phyloP scores from a whole-genome alignment of 1,140 invertebrate species.

The Dreissena rostriformis region DNA sequence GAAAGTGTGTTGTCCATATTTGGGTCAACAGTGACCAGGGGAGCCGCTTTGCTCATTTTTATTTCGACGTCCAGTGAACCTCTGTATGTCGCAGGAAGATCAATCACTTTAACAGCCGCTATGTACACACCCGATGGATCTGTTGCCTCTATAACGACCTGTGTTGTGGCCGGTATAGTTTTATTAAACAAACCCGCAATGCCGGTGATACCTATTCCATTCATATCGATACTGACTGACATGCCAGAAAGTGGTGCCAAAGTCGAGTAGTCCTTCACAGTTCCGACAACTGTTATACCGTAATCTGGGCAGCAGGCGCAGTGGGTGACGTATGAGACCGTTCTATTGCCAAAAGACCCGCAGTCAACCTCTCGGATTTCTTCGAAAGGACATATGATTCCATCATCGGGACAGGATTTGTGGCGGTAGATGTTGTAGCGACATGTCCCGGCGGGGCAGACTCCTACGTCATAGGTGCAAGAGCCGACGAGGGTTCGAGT shows the following conservation, averaged over 20 bases:
- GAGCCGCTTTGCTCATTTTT: constrained; percentile 2
- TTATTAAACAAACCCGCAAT: background rate
- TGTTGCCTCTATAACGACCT: background rate
- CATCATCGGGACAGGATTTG: constrained; percentile 31
- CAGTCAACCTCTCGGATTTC: background rate
- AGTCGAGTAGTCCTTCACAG: background rate
- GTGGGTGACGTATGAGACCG: background rate
- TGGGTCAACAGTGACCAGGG: background rate
- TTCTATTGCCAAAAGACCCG: background rate
- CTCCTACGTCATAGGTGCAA: constrained; percentile 24
- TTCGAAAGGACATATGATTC: constrained; percentile 17
- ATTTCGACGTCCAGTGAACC: constrained; percentile 13
- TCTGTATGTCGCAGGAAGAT: constrained; percentile 20
- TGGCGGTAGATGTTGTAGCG: background rate
- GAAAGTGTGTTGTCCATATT: background rate
- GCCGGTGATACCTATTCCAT: background rate
- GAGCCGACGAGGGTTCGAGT: background rate
- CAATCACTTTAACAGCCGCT: constrained; percentile 31
- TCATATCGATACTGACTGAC: background rate
- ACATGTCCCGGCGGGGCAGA: constrained; percentile 23
- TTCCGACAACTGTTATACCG: background rate
- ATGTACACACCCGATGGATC: background rate
- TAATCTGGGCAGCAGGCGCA: constrained; percentile 26
- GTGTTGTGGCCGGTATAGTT: background rate
- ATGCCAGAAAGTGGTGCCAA: background rate